Percentiles rank a stretch among this genome's conserved stretches.
These are phyloP conservation scores for Oreotrochilus melanogaster DNA, from an alignment of 2,113 vertebrate species.

Conservation along the genomic window DNA sequence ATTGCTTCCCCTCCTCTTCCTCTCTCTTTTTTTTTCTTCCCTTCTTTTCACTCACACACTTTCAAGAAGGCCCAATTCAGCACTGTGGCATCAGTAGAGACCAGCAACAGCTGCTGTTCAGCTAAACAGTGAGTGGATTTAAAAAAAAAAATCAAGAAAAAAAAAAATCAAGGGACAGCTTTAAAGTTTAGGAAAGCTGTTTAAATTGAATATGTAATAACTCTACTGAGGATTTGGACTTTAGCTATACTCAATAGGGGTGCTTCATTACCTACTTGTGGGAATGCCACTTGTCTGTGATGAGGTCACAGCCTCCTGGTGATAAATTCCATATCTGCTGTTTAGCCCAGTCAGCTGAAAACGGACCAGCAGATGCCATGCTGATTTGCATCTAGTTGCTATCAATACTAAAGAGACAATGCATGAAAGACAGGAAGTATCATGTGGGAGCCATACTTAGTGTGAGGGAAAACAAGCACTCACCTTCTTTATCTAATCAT, in stretches of 20 bases:
- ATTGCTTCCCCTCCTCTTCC: slow-evolving; percentile 37
- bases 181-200: slow-evolving; percentile 42
- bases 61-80: slow-evolving; percentile 48
- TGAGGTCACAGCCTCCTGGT: slow-evolving; percentile 52
- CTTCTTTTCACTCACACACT: slow-evolving; percentile 42
- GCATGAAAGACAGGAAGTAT: slow-evolving; percentile 41
- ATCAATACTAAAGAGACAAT: slow-evolving; percentile 16
- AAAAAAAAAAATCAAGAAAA: not conserved
- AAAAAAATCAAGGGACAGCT: not conserved
- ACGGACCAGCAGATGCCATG: slow-evolving; percentile 55
- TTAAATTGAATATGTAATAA: slow-evolving; percentile 41
- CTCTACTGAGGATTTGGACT: slow-evolving; percentile 27
- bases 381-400: slow-evolving; percentile 66
- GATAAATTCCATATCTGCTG: slow-evolving; percentile 42
- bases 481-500: slow-evolving; percentile 39
- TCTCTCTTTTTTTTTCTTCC: slow-evolving; percentile 28
- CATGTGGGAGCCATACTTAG: not conserved
- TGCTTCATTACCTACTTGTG: slow-evolving; percentile 63
- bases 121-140: slow-evolving; percentile 24
- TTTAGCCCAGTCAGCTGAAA: slow-evolving; percentile 48
- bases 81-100: not conserved
- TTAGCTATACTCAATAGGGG: not conserved
- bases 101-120: not conserved
- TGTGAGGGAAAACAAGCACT: not conserved
- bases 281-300: slow-evolving; percentile 58